Evolutionary conservation across 2,113 vertebrate species (phyloP), one percentile per base, ranked within the genome.

Genomic region (Nerophis ophidion): DNA sequence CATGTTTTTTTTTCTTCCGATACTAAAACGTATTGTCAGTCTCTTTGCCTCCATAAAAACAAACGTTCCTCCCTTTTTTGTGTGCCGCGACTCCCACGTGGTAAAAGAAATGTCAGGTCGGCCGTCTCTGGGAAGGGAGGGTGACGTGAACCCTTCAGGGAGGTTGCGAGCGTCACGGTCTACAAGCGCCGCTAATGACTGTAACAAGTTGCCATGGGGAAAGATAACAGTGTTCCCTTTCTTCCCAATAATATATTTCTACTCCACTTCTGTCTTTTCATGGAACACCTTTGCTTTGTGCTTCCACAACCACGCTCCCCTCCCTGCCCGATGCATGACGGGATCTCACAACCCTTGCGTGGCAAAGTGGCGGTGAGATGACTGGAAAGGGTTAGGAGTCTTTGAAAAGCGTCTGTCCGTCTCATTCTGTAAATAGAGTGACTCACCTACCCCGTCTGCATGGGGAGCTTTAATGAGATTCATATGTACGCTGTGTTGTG

Each of bases 91-190:
- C 64, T 68, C 66, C 69, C 62, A 50, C 60, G 10, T 14, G n/a
- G 53, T 59, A 56, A 44, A 44, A 70, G 36, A 69, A 48, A 75
- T 75, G 51, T 67, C 15, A 60, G 66, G 56, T 62, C 58, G 45
- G 45, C 38, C 33, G 44, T 71, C 40, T 72, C 61, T 68, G 66
- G 67, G 61, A 70, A 60, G 36, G 54, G 57, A 57, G n/a, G 55
- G 1, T 7, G 1, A 14, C 4, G 9, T 60, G 48, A 61, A 54
- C 26, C 35, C 56, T 69, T 66, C 60, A 61, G 74, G 75, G 77
- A 82, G 81, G 71, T 54, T 71, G 75, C 65, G 19, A 57, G 64
- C 64, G 75, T 87, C 81, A 83, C 55, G 81, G 76, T 87, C 76
- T 64, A 65, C 70, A 63, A 74, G 70, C 36, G 15, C 19, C 26